phyloP scores from a whole-genome alignment of 2,113 vertebrate species.

The Corythornis vintsioides region DNA sequence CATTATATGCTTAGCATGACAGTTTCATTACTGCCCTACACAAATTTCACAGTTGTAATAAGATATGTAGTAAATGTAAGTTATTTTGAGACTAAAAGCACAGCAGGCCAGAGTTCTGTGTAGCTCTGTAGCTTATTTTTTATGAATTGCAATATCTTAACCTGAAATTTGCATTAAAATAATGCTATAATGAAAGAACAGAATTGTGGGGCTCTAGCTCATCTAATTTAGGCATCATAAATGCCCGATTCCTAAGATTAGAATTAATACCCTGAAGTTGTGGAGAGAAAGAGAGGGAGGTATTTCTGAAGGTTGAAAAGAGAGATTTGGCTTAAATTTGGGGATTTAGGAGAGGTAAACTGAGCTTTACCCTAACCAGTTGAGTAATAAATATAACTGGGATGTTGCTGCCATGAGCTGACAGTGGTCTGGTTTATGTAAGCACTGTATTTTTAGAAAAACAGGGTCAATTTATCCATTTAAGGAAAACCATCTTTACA shows the following conservation, averaged over 20 bases:
- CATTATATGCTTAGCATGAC: conserved; percentile 63
- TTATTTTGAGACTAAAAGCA: conserved; percentile 66
- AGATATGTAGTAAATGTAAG: conserved; percentile 63
- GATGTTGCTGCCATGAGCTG: not conserved
- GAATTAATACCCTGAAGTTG: not conserved
- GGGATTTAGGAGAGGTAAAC: not conserved
- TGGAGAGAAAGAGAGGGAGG: not conserved
- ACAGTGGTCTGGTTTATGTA: not conserved
- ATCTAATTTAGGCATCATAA: not conserved
- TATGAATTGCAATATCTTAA: conserved; percentile 50
- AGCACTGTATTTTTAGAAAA: not conserved
- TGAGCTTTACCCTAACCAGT: not conserved
- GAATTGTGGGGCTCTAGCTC: not conserved
- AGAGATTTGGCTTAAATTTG: not conserved
- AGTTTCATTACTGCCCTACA: conserved; percentile 69
- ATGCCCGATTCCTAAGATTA: not conserved
- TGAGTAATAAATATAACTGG: not conserved
- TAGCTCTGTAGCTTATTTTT: conserved; percentile 22
- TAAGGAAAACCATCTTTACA: not conserved
- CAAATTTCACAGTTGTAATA: conserved; percentile 71
- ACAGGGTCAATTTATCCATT: not conserved
- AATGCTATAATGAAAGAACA: not conserved
- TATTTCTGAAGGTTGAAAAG: not conserved
- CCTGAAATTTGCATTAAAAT: conserved; percentile 4
- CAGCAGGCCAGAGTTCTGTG: conserved; percentile 25